Conservation (phyloP, 2,797 vertebrate species). For the Eulemur coronatus region DNA sequence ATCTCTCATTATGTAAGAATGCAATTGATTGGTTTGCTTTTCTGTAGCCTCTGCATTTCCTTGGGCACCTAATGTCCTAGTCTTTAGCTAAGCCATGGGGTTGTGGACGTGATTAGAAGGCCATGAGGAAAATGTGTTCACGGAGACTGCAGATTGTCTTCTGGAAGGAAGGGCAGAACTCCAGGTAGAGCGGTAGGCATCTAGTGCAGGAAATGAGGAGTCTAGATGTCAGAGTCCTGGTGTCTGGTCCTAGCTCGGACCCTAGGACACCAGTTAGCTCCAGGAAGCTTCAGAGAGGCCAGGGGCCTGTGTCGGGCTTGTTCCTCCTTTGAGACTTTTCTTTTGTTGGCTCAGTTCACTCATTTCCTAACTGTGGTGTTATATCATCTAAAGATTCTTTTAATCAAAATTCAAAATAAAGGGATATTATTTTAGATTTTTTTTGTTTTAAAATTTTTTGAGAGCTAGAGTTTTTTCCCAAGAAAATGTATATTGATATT, state of each 20-base stretch:
- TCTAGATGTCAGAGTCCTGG: not conserved
- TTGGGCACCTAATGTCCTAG: not conserved
- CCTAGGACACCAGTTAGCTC: not conserved
- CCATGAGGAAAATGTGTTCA: fast-evolving
- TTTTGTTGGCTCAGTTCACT: not conserved
- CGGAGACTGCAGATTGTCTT: not conserved
- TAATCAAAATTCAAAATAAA: not conserved
- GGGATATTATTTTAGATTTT: not conserved
- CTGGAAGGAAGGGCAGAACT: not conserved
- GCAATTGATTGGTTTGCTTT: not conserved
- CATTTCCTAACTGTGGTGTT: not conserved
- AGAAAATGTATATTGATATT: not conserved
- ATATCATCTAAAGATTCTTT: not conserved
- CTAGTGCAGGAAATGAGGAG: not conserved
- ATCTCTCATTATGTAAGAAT: not conserved
- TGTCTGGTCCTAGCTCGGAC: not conserved
- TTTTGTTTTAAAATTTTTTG: not conserved
- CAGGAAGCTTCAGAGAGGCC: not conserved
- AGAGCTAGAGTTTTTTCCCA: not conserved
- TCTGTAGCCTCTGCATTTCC: not conserved
- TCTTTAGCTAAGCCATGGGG: not conserved
- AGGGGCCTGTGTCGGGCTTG: not conserved
- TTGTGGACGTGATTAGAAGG: not conserved
- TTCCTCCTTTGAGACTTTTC: not conserved
- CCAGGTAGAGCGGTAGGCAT: not conserved